These are phyloP conservation scores for Cosmia pyralina DNA, from an alignment of 2,888 invertebrate genomes.

Conservation along the genomic window DNA sequence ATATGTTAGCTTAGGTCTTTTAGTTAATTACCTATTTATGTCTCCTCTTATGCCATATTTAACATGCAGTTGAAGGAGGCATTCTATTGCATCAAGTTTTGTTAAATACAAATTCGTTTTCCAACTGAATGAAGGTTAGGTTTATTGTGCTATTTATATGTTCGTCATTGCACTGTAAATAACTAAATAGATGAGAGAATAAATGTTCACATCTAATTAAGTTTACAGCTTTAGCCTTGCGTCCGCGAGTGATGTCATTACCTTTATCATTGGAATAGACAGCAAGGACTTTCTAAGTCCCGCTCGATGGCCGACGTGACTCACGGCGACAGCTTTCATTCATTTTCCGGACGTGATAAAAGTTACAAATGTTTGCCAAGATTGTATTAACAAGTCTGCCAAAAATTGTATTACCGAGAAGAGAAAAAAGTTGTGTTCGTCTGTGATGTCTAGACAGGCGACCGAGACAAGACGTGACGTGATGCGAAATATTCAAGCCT, in stretches of 20 bases:
- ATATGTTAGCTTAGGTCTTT: slow-evolving; percentile 52
- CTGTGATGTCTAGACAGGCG: slow-evolving; percentile 84
- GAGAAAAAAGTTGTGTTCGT: slow-evolving; percentile 80
- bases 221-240: slow-evolving; percentile 62
- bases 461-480: slow-evolving; percentile 82
- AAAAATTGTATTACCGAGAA: slow-evolving; percentile 88
- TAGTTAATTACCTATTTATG: slow-evolving; percentile 45
- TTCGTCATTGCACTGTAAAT: slow-evolving; percentile 17
- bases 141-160: slow-evolving; percentile 7
- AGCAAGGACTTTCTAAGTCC: slow-evolving; percentile 75
- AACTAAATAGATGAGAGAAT: slow-evolving; percentile 47
- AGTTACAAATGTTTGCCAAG: slow-evolving; percentile 86
- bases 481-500: slow-evolving; percentile 73
- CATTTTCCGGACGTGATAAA: slow-evolving; percentile 85
- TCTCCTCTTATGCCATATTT: no score
- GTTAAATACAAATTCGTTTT: slow-evolving; percentile 2
- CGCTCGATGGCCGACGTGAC: slow-evolving; percentile 70
- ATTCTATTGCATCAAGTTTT: slow-evolving; percentile 16
- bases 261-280: slow-evolving; percentile 62
- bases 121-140: background rate
- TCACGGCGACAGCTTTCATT: slow-evolving; percentile 86
- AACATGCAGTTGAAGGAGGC: background rate
- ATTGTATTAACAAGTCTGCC: slow-evolving; percentile 84
- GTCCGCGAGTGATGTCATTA: slow-evolving; percentile 64
- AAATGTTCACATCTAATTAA: slow-evolving; percentile 63